phyloP scores from a whole-genome alignment of 2,113 vertebrate species.

The Antechinus flavipes region DNA sequence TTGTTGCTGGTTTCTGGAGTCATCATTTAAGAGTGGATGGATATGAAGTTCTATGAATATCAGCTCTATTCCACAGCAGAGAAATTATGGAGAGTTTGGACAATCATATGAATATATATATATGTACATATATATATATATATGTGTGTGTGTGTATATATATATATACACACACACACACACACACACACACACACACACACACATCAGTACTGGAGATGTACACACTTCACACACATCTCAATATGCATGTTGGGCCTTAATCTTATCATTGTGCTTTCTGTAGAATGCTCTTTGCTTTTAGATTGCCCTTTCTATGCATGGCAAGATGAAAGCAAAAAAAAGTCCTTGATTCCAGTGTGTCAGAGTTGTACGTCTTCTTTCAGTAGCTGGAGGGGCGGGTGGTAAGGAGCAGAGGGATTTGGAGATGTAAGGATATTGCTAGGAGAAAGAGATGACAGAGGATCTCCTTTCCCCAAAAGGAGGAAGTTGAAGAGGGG shows the following conservation, averaged over 20 bases:
- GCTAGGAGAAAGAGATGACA: background rate
- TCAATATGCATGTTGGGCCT: conserved; percentile 95
- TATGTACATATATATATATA: too few species aligned
- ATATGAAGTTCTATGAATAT: conserved; percentile 76
- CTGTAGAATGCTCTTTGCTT: conserved; percentile 94
- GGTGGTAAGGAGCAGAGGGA: background rate
- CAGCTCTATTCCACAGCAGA: conserved; percentile 75
- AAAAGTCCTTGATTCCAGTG: conserved; percentile 88
- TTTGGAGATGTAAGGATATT: background rate
- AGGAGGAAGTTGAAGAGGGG: conserved; percentile 74
- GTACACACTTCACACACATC: conserved; percentile 96
- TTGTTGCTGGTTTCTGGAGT: conserved; percentile 79
- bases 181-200: too few species aligned
- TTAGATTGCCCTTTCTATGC: conserved; percentile 92
- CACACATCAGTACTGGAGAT: too few species aligned
- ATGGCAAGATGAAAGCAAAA: conserved; percentile 93
- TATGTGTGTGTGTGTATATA: too few species aligned
- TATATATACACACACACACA: too few species aligned
- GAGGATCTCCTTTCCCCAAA: conserved; percentile 9
- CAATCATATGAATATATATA: background rate
- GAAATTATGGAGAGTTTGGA: conserved; percentile 69
- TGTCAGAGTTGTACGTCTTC: conserved; percentile 81
- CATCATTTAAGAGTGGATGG: conserved; percentile 61
- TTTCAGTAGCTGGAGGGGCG: conserved; percentile 53
- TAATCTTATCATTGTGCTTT: conserved; percentile 93